These are phyloP conservation scores for Paragorgia papillata DNA, from an alignment of 92 coral and sea anemone species.

Conservation along the genomic window DNA sequence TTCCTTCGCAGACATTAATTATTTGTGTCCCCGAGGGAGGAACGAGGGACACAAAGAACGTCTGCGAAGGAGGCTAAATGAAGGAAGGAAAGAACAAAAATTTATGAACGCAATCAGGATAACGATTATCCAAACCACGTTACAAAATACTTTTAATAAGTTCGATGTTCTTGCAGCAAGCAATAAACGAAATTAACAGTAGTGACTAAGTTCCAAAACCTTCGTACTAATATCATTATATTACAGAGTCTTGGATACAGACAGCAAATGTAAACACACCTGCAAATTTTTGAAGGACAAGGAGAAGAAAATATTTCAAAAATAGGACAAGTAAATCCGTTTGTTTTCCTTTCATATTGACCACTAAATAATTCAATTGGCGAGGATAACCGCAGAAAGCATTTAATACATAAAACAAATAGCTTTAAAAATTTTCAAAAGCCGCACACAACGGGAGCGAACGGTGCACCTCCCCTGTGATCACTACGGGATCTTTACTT, in stretches of 20 bases:
- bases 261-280: neutral
- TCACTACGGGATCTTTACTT: neutral
- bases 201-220: too few relatives aligned
- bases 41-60: too few relatives aligned
- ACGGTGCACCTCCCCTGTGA: neutral
- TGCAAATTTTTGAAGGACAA: neutral
- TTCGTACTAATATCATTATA: too few relatives aligned
- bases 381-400: constrained; percentile 16
- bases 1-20: too few relatives aligned
- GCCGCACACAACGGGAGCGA: neutral
- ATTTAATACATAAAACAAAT: constrained; percentile 39
- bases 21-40: too few relatives aligned
- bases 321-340: constrained; percentile 13
- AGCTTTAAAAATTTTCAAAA: neutral
- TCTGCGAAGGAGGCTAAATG: too few relatives aligned
- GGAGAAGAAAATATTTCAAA: neutral
- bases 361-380: constrained; percentile 43
- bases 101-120: too few relatives aligned
- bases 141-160: too few relatives aligned
- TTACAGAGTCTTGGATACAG: neutral
- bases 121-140: too few relatives aligned
- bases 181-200: too few relatives aligned
- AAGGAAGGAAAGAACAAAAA: too few relatives aligned
- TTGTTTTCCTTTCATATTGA: constrained; percentile 23
- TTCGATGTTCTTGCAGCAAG: too few relatives aligned